Conservation (phyloP, 2,113 vertebrate species). For the Cinclus mexicanus region DNA sequence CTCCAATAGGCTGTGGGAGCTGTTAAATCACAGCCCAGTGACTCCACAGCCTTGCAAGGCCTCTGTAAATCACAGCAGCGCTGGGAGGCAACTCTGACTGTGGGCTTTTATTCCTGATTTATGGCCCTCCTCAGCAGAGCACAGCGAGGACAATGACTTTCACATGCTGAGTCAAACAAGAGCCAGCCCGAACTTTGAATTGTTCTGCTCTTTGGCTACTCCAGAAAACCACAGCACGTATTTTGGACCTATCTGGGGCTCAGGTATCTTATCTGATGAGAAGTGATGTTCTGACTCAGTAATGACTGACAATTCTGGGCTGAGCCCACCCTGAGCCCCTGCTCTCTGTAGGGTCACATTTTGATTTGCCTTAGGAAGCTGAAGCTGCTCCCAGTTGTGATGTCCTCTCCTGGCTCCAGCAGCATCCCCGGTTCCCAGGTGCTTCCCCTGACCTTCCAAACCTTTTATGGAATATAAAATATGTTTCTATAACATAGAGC, state of each 20-base stretch:
- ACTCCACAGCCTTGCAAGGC: background rate
- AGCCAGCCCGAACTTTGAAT: background rate
- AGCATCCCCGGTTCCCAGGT: background rate
- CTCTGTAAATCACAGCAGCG: background rate
- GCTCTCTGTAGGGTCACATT: rapidly evolving
- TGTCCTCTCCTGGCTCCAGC: background rate
- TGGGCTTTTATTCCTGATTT: slow-evolving; percentile 3
- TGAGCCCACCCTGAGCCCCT: background rate
- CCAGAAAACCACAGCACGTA: background rate
- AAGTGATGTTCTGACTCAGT: background rate
- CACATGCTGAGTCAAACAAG: background rate
- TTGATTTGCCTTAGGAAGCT: background rate
- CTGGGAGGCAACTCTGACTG: background rate
- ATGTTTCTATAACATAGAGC: background rate
- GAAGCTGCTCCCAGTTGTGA: background rate
- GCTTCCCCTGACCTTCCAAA: background rate
- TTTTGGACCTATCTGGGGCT: background rate
- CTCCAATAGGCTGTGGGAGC: background rate
- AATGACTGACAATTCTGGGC: background rate
- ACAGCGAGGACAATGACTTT: background rate
- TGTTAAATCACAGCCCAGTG: background rate
- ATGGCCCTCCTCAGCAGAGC: background rate
- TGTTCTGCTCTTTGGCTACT: background rate
- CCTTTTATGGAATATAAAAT: slow-evolving; percentile 27
- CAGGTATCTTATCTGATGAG: background rate